Evolutionary conservation across 2,888 invertebrate species (phyloP), one percentile per base, ranked within the genome.

Genomic region (Drosophila paucipuncta): DNA sequence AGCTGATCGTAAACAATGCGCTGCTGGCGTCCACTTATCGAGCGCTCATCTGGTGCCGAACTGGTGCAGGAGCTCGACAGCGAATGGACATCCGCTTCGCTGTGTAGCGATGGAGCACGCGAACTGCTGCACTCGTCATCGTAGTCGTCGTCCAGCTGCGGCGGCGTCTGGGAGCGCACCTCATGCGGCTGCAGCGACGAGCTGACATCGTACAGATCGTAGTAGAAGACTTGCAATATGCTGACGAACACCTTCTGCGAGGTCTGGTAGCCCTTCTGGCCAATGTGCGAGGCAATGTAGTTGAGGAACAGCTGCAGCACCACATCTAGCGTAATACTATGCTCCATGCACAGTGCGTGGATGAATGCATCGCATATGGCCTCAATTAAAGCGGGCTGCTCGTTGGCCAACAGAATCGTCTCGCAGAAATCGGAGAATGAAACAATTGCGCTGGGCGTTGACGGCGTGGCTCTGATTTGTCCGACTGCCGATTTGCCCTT

Each of bases 271-370:
- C 88, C 94, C 90, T 91, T 94, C 93, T 89, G 94, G 85, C 95
- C 95, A 39, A 96, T 95, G 81, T 95, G 94, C n/a, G 95, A 95
- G 7, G 96, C 95, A 68, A 96, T 93, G 89, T 95, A 96, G 72
- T 95, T 95, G 67, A 96, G 91, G 83, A 96, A 96, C 16, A 95
- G 94, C 93, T 95, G 94, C 9, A 94, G 89, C 71, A 93, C 80
- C 25, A 91, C 87, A 33, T 93, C 93, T 65, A 93, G 76, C 9
- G 91, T 86, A 57, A 93, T 87, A 61, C 91, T 91, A 54, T 92
- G 92, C 78, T 91, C 92, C 37, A 93, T 87, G 67, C 93, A 92
- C 13, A 93, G 77, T 0, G 92, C 92, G 79, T 92, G 92, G 50
- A 93, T 92, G 35, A 93, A 91, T 7, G 88, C 92, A 83, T 93